Evolutionary conservation across 2,797 vertebrate species (phyloP).

Genomic region (Gambusia yucatana): DNA sequence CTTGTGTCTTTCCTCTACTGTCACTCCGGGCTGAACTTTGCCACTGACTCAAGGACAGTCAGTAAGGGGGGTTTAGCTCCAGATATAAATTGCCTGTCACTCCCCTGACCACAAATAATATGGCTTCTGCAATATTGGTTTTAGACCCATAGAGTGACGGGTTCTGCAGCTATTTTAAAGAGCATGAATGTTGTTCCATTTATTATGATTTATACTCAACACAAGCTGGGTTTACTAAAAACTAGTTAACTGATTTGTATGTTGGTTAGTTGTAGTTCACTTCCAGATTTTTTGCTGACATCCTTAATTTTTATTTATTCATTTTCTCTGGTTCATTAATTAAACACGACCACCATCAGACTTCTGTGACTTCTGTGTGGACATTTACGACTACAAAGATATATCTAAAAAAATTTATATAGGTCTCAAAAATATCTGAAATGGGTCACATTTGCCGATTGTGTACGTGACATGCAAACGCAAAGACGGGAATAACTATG

Average conservation of each 20-base stretch:
- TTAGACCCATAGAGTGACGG: conserved; percentile 1
- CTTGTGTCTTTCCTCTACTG: conserved; percentile 33
- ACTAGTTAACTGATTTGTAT: background rate
- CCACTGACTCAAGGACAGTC: conserved; percentile 28
- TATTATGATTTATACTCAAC: conserved; percentile 6
- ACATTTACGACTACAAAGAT: background rate
- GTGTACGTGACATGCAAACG: background rate
- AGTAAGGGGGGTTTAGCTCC: conserved; percentile 19
- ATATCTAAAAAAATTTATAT: background rate
- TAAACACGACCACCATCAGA: background rate
- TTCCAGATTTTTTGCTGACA: background rate
- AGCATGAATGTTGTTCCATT: conserved; percentile 3
- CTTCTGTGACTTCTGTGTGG: background rate
- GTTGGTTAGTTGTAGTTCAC: background rate
- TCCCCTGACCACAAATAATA: conserved; percentile 34
- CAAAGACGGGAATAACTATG: background rate
- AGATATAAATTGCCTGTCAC: conserved; percentile 37
- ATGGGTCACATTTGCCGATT: background rate
- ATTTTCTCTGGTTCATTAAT: no score
- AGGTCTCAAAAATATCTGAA: background rate
- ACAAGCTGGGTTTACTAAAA: background rate
- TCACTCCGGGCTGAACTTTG: conserved; percentile 39
- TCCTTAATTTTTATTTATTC: no score
- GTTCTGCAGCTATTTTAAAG: conserved; percentile 2
- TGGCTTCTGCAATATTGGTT: conserved; percentile 27